These are phyloP conservation scores for Steinernema feltiae DNA, from an alignment of 1,140 invertebrate genomes.

Conservation along the genomic window DNA sequence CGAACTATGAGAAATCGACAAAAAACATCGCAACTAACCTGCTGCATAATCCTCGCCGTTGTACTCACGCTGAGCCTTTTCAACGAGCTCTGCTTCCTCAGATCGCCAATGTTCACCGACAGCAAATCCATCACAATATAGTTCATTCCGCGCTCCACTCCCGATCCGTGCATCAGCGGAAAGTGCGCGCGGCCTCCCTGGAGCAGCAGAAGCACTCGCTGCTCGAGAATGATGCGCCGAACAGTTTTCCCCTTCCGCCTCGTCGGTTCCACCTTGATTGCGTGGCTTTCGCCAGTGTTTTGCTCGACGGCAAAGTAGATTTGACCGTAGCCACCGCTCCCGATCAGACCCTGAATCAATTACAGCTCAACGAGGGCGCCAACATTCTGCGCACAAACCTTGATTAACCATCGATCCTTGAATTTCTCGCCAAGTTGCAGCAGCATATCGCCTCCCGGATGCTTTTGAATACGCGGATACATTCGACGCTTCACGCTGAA, in stretches of 20 bases:
- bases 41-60: too few species aligned
- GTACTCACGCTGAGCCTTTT: too few species aligned
- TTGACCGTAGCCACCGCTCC: constrained; percentile 97
- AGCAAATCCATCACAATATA: too few species aligned
- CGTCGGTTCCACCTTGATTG: constrained; percentile 92
- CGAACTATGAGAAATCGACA: too few species aligned
- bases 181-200: constrained; percentile 65
- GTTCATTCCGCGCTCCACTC: too few species aligned
- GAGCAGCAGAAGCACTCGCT: constrained; percentile 81
- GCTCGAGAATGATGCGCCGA: constrained; percentile 86
- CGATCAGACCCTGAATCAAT: constrained; percentile 72
- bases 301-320: constrained; percentile 95
- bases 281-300: constrained; percentile 71
- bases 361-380: neutral
- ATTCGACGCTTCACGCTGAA: constrained; percentile 4
- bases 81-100: too few species aligned
- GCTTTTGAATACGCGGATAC: neutral
- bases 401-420: constrained; percentile 30
- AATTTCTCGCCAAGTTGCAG: constrained; percentile 23
- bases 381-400: constrained; percentile 12
- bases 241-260: constrained; percentile 88
- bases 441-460: neutral
- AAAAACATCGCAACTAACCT: too few species aligned
- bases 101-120: too few species aligned
- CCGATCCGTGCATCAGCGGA: too few species aligned